Evolutionary conservation across 2,888 invertebrate genomes (phyloP), one percentile per base, ranked within the genome.

Genomic region (Synergus japonicus): DNA sequence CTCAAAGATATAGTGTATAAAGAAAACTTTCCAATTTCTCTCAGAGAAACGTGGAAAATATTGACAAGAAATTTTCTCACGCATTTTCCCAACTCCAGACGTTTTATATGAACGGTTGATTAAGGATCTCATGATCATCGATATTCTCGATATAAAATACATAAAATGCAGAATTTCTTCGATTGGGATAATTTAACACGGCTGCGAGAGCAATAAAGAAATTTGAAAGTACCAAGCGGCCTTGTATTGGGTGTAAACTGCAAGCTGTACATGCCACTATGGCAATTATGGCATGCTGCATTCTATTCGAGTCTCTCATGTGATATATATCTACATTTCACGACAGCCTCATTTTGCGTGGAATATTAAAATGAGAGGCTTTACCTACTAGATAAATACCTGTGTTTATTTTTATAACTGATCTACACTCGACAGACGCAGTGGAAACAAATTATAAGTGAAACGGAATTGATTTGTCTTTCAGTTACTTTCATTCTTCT

Each of bases 171-270:
- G 12, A 67, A 67, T 67, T 67, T 67, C 44, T 67, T 46, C 18
- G 44, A 67, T 44, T 67, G 18, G 10, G 66, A 18, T 67, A 5
- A 44, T 7, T 67, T 44, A 18, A 44, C 12, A 12, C 44, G 22
- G n/a, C 67, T 44, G 13, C 43, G 9, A 18, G 44, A n/a, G 22
- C 18, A n/a, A 46, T 43, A 67, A 67, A 44, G 22, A 43, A 67
- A 67, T 67, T 67, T 67, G 67, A 67, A 67, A 67, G 67, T 67
- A 67, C 43, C 67, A 67, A 67, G 67, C 67, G 67, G 67, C 67
- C 67, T 67, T 67, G 67, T 67, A 3, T 44, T 67, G 22, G 22
- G 18, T 66, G n/a, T 22, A 67, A 44, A 44, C 67, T 44, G 66
- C 9, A 66, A 60, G 22, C 12, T 60, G 10, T 22, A 18, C 18